Conservation (phyloP, 2,888 invertebrate species). For the Scelioninae gen. 2 region DNA sequence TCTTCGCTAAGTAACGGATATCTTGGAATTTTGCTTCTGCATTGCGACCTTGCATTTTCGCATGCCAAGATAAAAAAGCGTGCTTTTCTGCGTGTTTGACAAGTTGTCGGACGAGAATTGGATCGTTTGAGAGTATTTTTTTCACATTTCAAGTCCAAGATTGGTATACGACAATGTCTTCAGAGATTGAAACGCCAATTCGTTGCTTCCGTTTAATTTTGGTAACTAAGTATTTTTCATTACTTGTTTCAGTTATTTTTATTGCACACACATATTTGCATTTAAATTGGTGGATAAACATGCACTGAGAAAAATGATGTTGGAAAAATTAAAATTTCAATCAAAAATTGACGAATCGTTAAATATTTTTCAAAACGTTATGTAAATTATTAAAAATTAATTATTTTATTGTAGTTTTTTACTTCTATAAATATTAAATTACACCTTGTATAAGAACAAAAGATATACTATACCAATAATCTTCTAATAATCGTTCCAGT, state of each 20-base stretch:
- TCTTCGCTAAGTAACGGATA: constrained; percentile 53
- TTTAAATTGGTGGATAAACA: too few relatives aligned
- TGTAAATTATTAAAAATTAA: too few relatives aligned
- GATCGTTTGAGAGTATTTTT: constrained; percentile 27
- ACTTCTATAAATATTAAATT: too few relatives aligned
- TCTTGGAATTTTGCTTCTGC: constrained; percentile 49
- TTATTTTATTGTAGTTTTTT: too few relatives aligned
- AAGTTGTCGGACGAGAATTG: constrained; percentile 34
- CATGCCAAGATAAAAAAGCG: constrained; percentile 36
- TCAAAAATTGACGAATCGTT: not conserved
- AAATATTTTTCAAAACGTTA: constrained; percentile 3
- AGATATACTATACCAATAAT: too few relatives aligned
- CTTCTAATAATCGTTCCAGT: too few relatives aligned
- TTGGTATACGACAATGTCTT: constrained; percentile 2
- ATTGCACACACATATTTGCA: too few relatives aligned
- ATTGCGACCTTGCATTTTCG: constrained; percentile 54
- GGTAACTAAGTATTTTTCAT: too few relatives aligned
- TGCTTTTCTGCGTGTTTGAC: constrained; percentile 36
- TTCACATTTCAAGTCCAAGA: constrained; percentile 1
- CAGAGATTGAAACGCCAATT: not conserved
- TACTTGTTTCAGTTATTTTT: too few relatives aligned
- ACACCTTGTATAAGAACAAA: too few relatives aligned
- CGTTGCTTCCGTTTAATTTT: not conserved
- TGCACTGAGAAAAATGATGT: too few relatives aligned
- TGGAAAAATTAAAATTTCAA: not conserved